phyloP scores from a whole-genome alignment of 2,113 vertebrate species.

The Eclectus roratus region DNA sequence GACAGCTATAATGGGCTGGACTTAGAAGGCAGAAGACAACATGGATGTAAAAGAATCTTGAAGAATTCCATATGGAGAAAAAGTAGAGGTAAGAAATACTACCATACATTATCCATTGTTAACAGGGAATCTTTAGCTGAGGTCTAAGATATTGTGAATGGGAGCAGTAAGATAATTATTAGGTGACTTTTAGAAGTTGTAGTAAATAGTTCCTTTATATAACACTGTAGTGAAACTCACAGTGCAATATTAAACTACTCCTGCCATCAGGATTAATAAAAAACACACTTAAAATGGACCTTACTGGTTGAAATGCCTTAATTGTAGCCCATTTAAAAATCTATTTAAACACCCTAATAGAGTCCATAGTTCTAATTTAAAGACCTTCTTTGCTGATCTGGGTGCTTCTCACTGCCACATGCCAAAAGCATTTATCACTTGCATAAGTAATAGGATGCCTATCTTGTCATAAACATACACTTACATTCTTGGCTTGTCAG shows the following conservation, averaged over 20 bases:
- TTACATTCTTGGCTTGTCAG: background rate
- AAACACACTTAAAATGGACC: background rate
- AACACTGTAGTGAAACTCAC: background rate
- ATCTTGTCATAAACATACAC: background rate
- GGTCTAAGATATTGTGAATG: background rate
- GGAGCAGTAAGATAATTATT: background rate
- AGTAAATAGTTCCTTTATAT: conserved; percentile 15
- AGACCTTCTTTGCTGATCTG: background rate
- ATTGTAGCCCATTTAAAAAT: conserved; percentile 22
- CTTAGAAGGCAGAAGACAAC: background rate
- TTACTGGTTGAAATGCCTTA: background rate
- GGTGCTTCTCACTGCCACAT: background rate
- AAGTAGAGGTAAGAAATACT: background rate
- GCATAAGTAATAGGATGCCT: background rate
- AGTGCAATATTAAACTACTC: background rate
- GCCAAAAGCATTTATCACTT: background rate
- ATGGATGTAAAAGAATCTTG: background rate
- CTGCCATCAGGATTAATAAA: background rate
- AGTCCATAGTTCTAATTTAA: conserved; percentile 14
- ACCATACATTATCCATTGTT: background rate
- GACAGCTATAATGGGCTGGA: background rate
- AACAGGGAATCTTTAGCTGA: background rate
- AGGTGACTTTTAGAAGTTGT: background rate
- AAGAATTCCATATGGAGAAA: background rate
- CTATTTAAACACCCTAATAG: background rate